Base-by-base conservation (phyloP, 2,113 vertebrate genomes). In the Semicossyphus pulcher region DNA sequence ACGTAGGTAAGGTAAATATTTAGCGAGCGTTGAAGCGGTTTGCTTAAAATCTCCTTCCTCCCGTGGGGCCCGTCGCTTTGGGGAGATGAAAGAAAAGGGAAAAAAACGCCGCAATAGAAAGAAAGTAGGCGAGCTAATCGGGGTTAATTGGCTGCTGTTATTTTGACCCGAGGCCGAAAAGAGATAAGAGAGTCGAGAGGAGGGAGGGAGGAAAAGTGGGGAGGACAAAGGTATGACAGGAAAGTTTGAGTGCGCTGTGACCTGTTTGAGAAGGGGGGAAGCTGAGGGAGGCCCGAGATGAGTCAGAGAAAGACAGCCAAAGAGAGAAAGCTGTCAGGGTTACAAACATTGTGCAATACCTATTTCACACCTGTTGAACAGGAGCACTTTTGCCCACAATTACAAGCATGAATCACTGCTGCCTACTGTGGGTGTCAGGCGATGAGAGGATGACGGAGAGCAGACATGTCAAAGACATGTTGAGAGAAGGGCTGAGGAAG, bases 141-240 rank as follows among this genome's bases (percentile, higher is more conserved):
- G 89, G 92, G 92, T 93, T 92, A 93, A 94, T 94, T 91, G 87
- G 36, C 83, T 75, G 80, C 87, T 93, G 89, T 90, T 92, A 91
- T 94, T 94, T 89, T 80, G 73, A 89, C 92, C 87, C 1, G 49
- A 74, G 89, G 92, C 89, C 31, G 72, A 78, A 73, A 78, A 76
- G 67, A 87, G 89, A 93, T 91, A 84, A 85, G 76, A 42, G 81
- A 1, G n/a, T 18, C 7, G 10, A 49, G 48, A 44, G 57, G 49
- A 64, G 7, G 41, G 39, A 52, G 28, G 41, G 53, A 65, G 41
- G n/a, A 56, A 63, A 49, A 63, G 31, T 5, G 18, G n/a, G 63
- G 37, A n/a, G 54, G 26, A 12, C 51, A 51, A 68, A 76, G 52
- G 53, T 78, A 57, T 51, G 58, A 20, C 8, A 59, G 29, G 29